Evolutionary conservation across 2,113 vertebrate species (phyloP).

Genomic region (Eidolon helvum): DNA sequence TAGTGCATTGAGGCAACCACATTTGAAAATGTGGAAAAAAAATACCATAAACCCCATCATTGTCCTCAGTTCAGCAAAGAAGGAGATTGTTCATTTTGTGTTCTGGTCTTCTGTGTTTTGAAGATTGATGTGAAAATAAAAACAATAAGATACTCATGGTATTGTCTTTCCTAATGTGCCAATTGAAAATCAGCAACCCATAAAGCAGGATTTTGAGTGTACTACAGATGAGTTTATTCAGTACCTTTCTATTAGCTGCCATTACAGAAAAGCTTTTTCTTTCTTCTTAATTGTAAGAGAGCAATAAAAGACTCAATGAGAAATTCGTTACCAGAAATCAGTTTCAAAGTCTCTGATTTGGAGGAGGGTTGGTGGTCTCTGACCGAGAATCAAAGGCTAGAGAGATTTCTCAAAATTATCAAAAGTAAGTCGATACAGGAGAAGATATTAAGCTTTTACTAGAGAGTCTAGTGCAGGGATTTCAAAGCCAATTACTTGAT

Average conservation of each 20-base stretch:
- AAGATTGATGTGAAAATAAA: conserved; percentile 42
- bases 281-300: conserved; percentile 33
- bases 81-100: neutral
- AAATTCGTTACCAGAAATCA: conserved; percentile 51
- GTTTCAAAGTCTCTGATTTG: conserved; percentile 25
- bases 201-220: neutral
- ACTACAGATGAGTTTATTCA: neutral
- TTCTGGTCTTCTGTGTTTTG: neutral
- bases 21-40: neutral
- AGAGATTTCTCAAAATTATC: conserved; percentile 53
- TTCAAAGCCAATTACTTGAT: conserved; percentile 64
- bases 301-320: conserved; percentile 37
- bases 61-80: neutral
- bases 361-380: neutral
- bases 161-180: conserved; percentile 26
- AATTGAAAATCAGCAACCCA: neutral
- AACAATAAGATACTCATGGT: neutral
- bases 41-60: neutral
- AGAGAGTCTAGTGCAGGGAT: neutral
- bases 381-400: neutral
- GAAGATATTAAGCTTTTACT: conserved; percentile 35
- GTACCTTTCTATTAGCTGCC: neutral
- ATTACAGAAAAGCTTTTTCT: neutral
- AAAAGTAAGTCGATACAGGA: neutral
- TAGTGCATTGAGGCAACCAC: neutral